These are phyloP conservation scores for Perodicticus potto DNA, from an alignment of 2,797 vertebrate species.

Conservation along the genomic window DNA sequence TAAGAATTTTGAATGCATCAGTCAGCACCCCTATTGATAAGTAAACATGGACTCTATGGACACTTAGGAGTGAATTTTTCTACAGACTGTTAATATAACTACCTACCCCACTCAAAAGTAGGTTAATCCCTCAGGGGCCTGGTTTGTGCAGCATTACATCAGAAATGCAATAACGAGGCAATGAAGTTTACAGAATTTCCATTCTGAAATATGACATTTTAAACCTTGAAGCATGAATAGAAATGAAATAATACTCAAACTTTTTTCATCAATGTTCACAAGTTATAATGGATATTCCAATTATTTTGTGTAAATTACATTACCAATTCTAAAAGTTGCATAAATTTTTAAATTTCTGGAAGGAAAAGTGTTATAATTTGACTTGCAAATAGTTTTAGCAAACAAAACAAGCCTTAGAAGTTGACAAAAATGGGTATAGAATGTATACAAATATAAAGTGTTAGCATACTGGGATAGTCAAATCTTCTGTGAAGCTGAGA, in stretches of 20 bases:
- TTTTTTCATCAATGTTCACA: conserved; percentile 80
- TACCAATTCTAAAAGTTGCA: conserved; percentile 75
- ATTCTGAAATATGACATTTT: conserved; percentile 69
- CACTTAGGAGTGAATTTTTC: conserved; percentile 37
- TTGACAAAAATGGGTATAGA: conserved; percentile 60
- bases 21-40: background rate
- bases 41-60: conserved; percentile 2
- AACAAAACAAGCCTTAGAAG: conserved; percentile 76
- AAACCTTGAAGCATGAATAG: conserved; percentile 68
- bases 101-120: conserved; percentile 23
- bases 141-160: conserved; percentile 30
- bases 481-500: conserved; percentile 63
- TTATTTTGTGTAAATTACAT: conserved; percentile 79
- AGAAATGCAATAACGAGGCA: conserved; percentile 70
- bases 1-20: background rate
- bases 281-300: conserved; percentile 73
- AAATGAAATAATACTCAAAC: conserved; percentile 65
- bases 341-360: conserved; percentile 79
- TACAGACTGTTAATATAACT: conserved; percentile 35
- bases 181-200: conserved; percentile 64
- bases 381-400: conserved; percentile 76
- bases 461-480: conserved; percentile 65
- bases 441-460: conserved; percentile 78
- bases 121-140: conserved; percentile 11
- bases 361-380: conserved; percentile 75